These are phyloP conservation scores for Halesus radiatus DNA, from an alignment of 1,140 invertebrate genomes.

Conservation along the genomic window DNA sequence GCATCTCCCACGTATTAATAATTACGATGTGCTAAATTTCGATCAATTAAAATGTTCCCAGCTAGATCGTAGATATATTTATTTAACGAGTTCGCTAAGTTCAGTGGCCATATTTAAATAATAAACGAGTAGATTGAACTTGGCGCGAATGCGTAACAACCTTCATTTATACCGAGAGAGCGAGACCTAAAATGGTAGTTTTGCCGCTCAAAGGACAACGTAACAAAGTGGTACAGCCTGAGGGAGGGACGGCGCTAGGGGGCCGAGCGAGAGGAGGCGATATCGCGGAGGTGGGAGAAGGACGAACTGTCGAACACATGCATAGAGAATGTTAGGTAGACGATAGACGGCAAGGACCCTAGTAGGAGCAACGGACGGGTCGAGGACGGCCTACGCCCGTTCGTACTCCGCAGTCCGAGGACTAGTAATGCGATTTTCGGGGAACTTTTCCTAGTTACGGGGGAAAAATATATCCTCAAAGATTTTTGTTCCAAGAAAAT, in stretches of 20 bases:
- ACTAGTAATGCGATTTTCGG: too few species aligned
- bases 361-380: conserved; percentile 43
- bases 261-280: neutral
- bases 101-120: conserved; percentile 15
- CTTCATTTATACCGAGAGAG: neutral
- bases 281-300: conserved; percentile 25
- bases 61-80: neutral
- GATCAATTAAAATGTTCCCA: neutral
- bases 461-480: too few species aligned
- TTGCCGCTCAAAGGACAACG: conserved; percentile 2
- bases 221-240: neutral
- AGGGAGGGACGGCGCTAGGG: conserved; percentile 1
- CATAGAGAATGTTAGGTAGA: conserved; percentile 10
- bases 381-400: conserved; percentile 36
- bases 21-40: too few species aligned
- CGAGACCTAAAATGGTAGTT: conserved; percentile 8
- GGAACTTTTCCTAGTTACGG: too few species aligned
- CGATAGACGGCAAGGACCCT: conserved; percentile 44
- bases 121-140: conserved; percentile 1
- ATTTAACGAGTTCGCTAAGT: neutral
- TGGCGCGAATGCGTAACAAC: conserved; percentile 19
- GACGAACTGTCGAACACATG: conserved; percentile 1
- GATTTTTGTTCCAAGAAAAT: too few species aligned
- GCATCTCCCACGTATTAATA: too few species aligned
- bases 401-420: too few species aligned